Base-by-base conservation (phyloP, 2,888 invertebrate species). In the Carabus problematicus region DNA sequence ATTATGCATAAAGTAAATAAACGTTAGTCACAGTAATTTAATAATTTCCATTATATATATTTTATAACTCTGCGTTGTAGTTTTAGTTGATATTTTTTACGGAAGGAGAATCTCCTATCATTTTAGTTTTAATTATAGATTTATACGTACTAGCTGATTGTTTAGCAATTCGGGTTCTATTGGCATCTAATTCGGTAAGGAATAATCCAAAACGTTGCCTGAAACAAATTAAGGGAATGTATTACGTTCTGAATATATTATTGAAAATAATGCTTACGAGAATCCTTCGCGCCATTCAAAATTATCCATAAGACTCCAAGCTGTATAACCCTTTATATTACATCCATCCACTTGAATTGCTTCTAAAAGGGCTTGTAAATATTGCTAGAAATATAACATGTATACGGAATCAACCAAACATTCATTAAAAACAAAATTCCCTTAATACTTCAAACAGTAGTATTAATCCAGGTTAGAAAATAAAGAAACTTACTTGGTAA, bases 241-340 rank as follows among this genome's bases (percentile, higher is more conserved):
- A 47, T 47, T 47, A 14, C 47, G 47, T 47, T 47, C 16, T 47
- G 12, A 7, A 11, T 52, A 9, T 52, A 52, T 18, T 11, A 16
- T 52, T 12, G 9, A 52, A 52, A 6, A 12, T 29, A 2, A 29
- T 16, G 19, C 88, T 87, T 84, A 90, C 87, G 87, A 87, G 77
- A 86, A 93, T 29, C 93, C 94, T 52, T 85, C 83, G 70, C 84
- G 84, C 93, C 93, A 94, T 79, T 94, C 93, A 79, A 90, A 92
- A 77, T 92, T 92, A 76, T 95, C 94, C 80, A 94, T 85, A 12
- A 94, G 80, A 72, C 90, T 90, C 92, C 93, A 93, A 64, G 88
- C 87, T 0, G 90, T 87, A 76, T 93, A 94, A 0, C 89, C 91
- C 8, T 82, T 77, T 0, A 91, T 84, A 60, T 83, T 82, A 72